Evolutionary conservation across 1,140 invertebrate species (phyloP).

Genomic region (Drosophila trapezifrons): DNA sequence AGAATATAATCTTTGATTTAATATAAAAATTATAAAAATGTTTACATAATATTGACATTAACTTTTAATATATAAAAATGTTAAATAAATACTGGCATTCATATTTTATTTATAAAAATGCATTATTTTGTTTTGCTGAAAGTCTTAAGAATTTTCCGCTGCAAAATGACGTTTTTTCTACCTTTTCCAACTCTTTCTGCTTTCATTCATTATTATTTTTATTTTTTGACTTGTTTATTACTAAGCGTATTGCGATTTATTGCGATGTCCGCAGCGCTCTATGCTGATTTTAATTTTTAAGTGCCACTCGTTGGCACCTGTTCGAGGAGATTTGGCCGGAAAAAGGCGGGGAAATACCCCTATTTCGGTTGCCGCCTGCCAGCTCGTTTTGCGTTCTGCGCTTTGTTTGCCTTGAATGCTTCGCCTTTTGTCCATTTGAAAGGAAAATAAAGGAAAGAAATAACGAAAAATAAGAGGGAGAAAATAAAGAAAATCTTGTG

Average conservation of each 20-base stretch:
- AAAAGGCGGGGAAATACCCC: slow-evolving; percentile 7
- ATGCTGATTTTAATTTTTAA: slow-evolving; percentile 48
- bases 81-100: neutral
- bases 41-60: no score
- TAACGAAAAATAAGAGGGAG: slow-evolving; percentile 4
- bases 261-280: slow-evolving; percentile 17
- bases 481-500: slow-evolving; percentile 42
- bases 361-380: slow-evolving; percentile 9
- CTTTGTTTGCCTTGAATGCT: slow-evolving; percentile 44
- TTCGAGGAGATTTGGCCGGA: slow-evolving; percentile 11
- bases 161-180: neutral
- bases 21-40: no score
- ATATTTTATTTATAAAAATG: neutral
- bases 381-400: neutral
- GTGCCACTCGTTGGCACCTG: slow-evolving; percentile 45
- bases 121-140: neutral
- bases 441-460: slow-evolving; percentile 23
- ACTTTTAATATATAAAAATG: no score
- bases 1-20: neutral
- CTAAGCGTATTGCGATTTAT: slow-evolving; percentile 32
- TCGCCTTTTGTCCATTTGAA: slow-evolving; percentile 40
- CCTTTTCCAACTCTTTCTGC: no score
- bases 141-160: neutral
- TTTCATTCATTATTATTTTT: neutral
- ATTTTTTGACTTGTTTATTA: slow-evolving; percentile 19